phyloP scores from a whole-genome alignment of 2,797 vertebrate genomes.

The Decapterus maruadsi region DNA sequence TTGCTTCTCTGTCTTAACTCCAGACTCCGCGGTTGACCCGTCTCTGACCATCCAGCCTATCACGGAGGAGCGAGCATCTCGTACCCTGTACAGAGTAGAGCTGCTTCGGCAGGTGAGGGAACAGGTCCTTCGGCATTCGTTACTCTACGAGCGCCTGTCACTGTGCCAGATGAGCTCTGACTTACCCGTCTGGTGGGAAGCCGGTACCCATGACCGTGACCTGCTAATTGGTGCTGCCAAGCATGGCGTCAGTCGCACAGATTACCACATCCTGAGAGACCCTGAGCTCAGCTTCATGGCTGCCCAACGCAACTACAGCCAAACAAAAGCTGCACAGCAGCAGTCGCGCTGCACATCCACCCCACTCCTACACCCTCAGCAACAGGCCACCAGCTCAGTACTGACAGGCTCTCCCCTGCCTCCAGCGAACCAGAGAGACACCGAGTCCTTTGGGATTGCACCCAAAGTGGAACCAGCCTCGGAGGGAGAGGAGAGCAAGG shows the following conservation, averaged over 20 bases:
- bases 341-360: constrained; percentile 68
- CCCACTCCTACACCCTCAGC: constrained; percentile 82
- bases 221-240: constrained; percentile 96
- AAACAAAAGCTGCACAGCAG: constrained; percentile 90
- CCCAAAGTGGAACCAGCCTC: constrained; percentile 88
- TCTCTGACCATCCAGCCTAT: constrained; percentile 96
- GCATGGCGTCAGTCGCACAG: constrained; percentile 97
- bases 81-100: constrained; percentile 96
- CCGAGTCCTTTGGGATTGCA: constrained; percentile 83
- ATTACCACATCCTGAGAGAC: constrained; percentile 98
- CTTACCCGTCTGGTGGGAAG: constrained; percentile 97
- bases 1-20: constrained; percentile 53
- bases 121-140: constrained; percentile 94
- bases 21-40: constrained; percentile 89
- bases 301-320: constrained; percentile 95
- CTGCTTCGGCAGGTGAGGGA: constrained; percentile 96
- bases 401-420: constrained; percentile 70
- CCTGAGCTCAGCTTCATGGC: constrained; percentile 96
- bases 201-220: constrained; percentile 95
- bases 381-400: constrained; percentile 72
- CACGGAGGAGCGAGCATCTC: constrained; percentile 97
- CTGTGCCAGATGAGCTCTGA: constrained; percentile 96
- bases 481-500: constrained; percentile 84
- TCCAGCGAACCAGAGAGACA: constrained; percentile 71
- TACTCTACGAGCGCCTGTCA: constrained; percentile 91